Evolutionary conservation across 2,113 vertebrate genomes (phyloP), one percentile per base, ranked within the genome.

Genomic region (Odontesthes bonariensis): DNA sequence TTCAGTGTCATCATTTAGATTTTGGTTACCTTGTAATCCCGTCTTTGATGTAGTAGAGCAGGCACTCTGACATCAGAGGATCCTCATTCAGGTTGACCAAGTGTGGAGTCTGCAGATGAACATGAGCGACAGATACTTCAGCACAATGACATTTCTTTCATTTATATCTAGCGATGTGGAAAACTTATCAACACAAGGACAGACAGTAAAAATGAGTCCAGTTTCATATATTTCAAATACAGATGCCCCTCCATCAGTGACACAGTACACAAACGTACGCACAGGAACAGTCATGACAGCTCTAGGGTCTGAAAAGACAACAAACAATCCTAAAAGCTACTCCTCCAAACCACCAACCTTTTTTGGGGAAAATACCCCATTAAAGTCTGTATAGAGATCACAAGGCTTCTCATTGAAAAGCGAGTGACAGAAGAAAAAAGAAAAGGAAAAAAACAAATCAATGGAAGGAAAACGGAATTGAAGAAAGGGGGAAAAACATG

Each of bases 11-110:
- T 75, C 10, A 63, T 31, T 75, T 49, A 55, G 31, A 65, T 81
- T 64, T 35, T 13, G 38, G 58, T 89, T 92, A 99, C 98, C 98
- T 97, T 61, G 98, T 99, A 74, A 98, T 96, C 20, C 98, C 98
- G 47, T 99, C 98, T 95, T 99, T 99, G 93, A 99, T 99, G 91
- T 99, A 99, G 90, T 99, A 99, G 53, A 99, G 95, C 74, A 99
- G 94, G 92, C 98, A 99, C 86, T 99, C 98, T 0, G 98, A 99
- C 98, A 99, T 99, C 57, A 99, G 95, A 5, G 98, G 98, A 88
- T 99, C 98, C 91, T 99, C 98, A 32, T 99, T 99, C 84, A 99
- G 94, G 91, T 99, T 99, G 69, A 99, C 98, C 69, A 99, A 94
- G 87, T 99, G 98, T 80, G 98, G 98, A 33, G 98, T 99, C 98